These are phyloP conservation scores for Ectobius pallidus DNA, from an alignment of 2,888 invertebrate species.

Conservation along the genomic window DNA sequence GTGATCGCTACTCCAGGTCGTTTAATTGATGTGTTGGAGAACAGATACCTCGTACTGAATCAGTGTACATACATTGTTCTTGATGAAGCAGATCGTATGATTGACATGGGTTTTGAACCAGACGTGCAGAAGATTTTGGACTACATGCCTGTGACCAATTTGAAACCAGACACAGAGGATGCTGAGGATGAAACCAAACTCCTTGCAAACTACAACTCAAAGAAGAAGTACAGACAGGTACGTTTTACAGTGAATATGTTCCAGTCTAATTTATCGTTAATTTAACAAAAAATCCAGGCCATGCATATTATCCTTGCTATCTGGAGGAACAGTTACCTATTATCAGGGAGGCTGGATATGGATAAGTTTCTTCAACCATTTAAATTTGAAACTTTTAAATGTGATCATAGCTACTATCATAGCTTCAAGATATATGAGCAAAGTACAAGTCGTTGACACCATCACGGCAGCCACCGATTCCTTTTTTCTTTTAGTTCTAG, in stretches of 20 bases:
- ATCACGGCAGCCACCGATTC: no score
- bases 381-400: no score
- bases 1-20: constrained; percentile 99
- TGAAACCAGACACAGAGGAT: constrained; percentile 97
- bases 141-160: constrained; percentile 96
- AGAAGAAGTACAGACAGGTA: constrained; percentile 93
- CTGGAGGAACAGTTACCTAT: no score
- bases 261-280: background rate
- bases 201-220: constrained; percentile 91
- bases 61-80: constrained; percentile 98
- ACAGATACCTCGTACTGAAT: constrained; percentile 93
- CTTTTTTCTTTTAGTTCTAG: no score
- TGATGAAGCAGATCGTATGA: constrained; percentile 98
- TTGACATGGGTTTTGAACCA: constrained; percentile 99
- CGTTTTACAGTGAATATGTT: background rate
- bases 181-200: constrained; percentile 93
- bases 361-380: no score
- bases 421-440: no score
- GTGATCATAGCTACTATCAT: no score
- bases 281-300: background rate
- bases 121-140: constrained; percentile 97
- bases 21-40: constrained; percentile 97
- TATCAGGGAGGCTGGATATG: no score
- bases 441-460: no score
- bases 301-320: background rate